Conservation (phyloP, 1,140 invertebrate genomes). For the Elysia chlorotica region DNA sequence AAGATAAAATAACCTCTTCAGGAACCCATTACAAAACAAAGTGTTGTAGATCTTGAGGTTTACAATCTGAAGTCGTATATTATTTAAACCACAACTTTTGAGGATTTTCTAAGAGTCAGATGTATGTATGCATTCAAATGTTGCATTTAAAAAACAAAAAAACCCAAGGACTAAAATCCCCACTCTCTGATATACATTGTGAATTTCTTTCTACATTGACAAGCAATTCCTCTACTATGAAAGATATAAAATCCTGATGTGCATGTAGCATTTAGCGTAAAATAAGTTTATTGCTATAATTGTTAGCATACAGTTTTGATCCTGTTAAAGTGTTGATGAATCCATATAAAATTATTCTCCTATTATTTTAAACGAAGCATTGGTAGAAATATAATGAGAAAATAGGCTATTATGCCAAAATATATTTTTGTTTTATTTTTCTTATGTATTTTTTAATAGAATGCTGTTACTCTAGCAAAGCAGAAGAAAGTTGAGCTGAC, state of each 20-base stretch:
- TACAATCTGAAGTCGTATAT: no score
- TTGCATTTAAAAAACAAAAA: no score
- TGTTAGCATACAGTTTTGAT: background rate
- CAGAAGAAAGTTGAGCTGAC: conserved; percentile 22
- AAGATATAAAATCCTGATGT: no score
- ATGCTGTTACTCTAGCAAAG: background rate
- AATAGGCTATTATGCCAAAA: background rate
- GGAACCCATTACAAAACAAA: background rate
- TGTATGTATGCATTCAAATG: no score
- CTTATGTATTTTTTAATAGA: background rate
- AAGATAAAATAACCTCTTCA: background rate
- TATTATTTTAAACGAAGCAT: background rate
- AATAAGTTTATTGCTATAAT: background rate
- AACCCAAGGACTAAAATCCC: no score
- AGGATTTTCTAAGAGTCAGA: no score
- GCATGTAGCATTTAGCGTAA: no score
- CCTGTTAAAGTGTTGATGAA: background rate
- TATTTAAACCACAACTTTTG: no score
- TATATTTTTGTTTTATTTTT: background rate
- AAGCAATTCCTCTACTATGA: no score
- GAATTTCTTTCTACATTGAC: no score
- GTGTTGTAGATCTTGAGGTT: background rate
- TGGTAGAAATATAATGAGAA: background rate
- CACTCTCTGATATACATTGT: no score
- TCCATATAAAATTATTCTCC: background rate